Conservation (phyloP, 2,797 vertebrate genomes). For the Sphenodon punctatus region DNA sequence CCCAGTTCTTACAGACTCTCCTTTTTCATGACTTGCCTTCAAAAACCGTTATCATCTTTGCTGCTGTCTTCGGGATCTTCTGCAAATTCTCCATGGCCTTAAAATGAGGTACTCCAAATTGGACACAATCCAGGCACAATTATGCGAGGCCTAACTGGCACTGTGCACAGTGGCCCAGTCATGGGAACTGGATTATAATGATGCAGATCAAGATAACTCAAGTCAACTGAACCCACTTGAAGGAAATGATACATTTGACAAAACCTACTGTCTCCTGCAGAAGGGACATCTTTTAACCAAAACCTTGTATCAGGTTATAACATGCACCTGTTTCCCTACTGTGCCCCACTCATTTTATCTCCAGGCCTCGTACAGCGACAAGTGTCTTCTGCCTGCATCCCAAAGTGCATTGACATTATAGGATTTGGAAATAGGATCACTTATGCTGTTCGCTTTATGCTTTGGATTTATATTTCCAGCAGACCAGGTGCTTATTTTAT, state of each 20-base stretch:
- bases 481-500: slow-evolving; percentile 26
- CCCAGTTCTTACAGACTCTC: too few species aligned
- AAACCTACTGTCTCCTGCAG: background rate
- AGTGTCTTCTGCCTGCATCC: background rate
- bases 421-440: slow-evolving; percentile 40
- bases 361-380: slow-evolving; percentile 8
- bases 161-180: too few species aligned
- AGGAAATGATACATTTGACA: background rate
- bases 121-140: too few species aligned
- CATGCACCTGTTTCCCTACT: background rate
- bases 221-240: background rate
- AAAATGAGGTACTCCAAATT: too few species aligned
- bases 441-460: slow-evolving; percentile 14
- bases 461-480: slow-evolving; percentile 25
- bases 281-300: background rate
- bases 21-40: too few species aligned
- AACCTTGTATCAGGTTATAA: slow-evolving; percentile 4
- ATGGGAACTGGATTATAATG: too few species aligned
- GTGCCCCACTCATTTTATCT: slow-evolving; percentile 15
- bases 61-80: too few species aligned
- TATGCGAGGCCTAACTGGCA: too few species aligned
- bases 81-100: too few species aligned
- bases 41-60: too few species aligned
- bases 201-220: background rate
- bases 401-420: background rate